Percentiles rank a stretch among this genome's conserved stretches.
These are phyloP conservation scores for Drosophila asahinai DNA, from an alignment of 1,140 invertebrate genomes.

Conservation along the genomic window DNA sequence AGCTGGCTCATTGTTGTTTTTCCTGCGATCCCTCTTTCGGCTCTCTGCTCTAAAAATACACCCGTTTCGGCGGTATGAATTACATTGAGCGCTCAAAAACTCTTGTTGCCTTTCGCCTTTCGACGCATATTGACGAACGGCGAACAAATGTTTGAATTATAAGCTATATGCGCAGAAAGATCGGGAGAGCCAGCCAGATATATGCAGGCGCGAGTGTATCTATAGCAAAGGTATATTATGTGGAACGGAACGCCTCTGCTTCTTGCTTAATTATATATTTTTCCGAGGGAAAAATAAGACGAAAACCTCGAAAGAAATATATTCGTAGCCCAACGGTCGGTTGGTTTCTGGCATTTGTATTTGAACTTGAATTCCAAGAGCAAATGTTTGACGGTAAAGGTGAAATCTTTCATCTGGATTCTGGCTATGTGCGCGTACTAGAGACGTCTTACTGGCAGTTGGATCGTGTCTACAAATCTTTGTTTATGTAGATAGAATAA, in stretches of 20 bases:
- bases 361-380: constrained; percentile 74
- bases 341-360: constrained; percentile 48
- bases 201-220: constrained; percentile 26
- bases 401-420: constrained; percentile 48
- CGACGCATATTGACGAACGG: constrained; percentile 70
- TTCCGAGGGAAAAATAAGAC: constrained; percentile 32
- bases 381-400: constrained; percentile 61
- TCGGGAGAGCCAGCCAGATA: constrained; percentile 25
- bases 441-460: not conserved
- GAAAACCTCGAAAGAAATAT: constrained; percentile 25
- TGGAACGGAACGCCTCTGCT: constrained; percentile 9
- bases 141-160: constrained; percentile 78
- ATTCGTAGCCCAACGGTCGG: constrained; percentile 33
- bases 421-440: constrained; percentile 1
- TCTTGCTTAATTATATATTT: constrained; percentile 26
- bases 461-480: constrained; percentile 1
- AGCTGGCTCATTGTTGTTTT: constrained; percentile 34
- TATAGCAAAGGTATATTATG: constrained; percentile 28
- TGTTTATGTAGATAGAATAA: constrained; percentile 16
- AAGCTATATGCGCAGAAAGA: constrained; percentile 48
- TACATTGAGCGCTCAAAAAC: constrained; percentile 68
- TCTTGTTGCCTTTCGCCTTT: constrained; percentile 66
- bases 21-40: constrained; percentile 16
- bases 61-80: constrained; percentile 69
- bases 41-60: constrained; percentile 72